Base-by-base conservation (phyloP, 1,140 invertebrate genomes). In the Papilio glaucus region DNA sequence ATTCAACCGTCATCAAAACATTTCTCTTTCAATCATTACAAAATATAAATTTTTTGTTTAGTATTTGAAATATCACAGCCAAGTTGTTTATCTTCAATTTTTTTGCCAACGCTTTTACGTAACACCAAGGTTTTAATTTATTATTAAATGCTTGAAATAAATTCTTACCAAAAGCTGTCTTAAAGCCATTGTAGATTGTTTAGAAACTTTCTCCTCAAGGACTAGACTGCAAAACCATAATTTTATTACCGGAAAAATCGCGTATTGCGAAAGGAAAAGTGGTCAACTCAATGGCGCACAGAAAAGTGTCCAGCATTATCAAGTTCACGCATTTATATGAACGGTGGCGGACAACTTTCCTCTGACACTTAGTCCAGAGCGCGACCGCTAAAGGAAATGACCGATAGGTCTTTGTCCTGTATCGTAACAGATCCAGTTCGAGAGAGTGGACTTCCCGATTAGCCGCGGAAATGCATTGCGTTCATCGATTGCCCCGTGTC, bases 241-340 rank as follows among this genome's bases (percentile, higher is more conserved):
- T 87, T 73, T 80, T 73, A 8, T 68, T 79, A 73, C 62, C 72
- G 21, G 74, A 70, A 77, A 84, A 84, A 80, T 49, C 68, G 73
- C 77, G 79, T 76, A 75, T 75, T 72, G 63, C 81, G 78, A 85
- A 84, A 85, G 78, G 80, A 91, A 92, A 91, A 91, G 87, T 86
- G 84, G 75, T 87, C 81, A 79, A 82, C 76, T 73, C 83, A 77
- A 71, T 72, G 79, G 72, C 77, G 78, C 80, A 76, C 73, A 84
- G 88, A 93, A 91, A 91, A 91, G 90, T 93, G 90, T 81, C 70
- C 69, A 77, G 78, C 63, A 73, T 79, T 91, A 91, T 90, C 85
- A 91, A 91, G 90, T 91, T 88, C 86, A 91, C 74, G 87, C 81
- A 89, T 91, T 91, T 93, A 91, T 93, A 91, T 86, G 79, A 88